These are phyloP conservation scores for Matsumurasca onukii DNA, from an alignment of 1,140 invertebrate genomes.

Conservation along the genomic window DNA sequence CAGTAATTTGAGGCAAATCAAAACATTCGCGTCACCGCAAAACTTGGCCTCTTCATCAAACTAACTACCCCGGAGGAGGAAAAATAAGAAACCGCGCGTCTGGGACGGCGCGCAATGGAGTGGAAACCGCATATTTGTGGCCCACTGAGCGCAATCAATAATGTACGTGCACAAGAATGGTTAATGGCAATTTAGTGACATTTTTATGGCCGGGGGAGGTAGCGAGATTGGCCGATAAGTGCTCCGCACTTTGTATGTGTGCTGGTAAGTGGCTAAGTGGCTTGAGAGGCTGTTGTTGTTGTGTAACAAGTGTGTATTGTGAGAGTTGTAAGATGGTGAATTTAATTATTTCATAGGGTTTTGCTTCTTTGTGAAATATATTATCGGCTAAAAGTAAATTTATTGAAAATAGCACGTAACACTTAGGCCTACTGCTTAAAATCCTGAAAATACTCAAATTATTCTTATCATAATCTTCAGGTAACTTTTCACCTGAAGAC, in stretches of 20 bases:
- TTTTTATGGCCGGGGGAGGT: not conserved
- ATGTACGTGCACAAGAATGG: not conserved
- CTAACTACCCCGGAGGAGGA: slow-evolving; percentile 7
- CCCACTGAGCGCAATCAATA: not conserved
- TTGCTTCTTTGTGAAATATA: too few species aligned
- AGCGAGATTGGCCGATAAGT: not conserved
- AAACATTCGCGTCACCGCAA: slow-evolving; percentile 8
- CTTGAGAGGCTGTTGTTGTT: too few species aligned
- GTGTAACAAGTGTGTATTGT: too few species aligned
- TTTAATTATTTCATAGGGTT: too few species aligned
- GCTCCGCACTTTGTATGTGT: not conserved
- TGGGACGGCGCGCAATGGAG: not conserved
- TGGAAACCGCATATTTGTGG: not conserved
- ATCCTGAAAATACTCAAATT: too few species aligned
- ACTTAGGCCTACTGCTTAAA: too few species aligned
- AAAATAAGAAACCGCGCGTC: not conserved
- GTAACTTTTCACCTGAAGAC: too few species aligned
- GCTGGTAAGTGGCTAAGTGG: too few species aligned
- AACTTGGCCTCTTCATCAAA: slow-evolving; percentile 26
- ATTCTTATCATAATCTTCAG: too few species aligned
- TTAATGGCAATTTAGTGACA: not conserved
- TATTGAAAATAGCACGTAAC: too few species aligned
- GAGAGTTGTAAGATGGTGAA: too few species aligned
- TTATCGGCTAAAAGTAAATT: too few species aligned
- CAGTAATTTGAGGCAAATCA: not conserved